Percentiles rank a stretch among this genome's conserved stretches.
phyloP scores from a whole-genome alignment of 2,113 vertebrate genomes.

The Parus major region DNA sequence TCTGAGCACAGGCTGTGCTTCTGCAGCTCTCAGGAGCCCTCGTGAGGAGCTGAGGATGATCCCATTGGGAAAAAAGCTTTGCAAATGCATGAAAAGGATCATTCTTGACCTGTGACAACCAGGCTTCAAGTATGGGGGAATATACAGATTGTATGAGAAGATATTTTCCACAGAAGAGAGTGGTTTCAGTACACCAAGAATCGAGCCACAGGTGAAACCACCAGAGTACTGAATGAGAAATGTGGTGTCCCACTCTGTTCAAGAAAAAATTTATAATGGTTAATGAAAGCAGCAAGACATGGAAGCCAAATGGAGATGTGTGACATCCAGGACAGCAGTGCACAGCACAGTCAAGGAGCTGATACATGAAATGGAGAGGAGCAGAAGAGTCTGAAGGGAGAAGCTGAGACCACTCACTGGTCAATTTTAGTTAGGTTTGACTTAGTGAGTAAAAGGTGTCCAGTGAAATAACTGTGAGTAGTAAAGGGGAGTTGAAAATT shows the following conservation, averaged over 20 bases:
- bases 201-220: not conserved
- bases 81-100: not conserved
- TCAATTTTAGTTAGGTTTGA: not conserved
- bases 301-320: not conserved
- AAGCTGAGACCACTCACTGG: not conserved
- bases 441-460: not conserved
- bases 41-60: not conserved
- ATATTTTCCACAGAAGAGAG: not conserved
- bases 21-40: not conserved
- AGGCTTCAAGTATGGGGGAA: not conserved
- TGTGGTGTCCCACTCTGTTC: accelerated
- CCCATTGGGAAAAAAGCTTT: not conserved
- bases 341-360: not conserved
- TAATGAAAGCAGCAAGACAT: not conserved
- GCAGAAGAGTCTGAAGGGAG: not conserved
- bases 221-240: not conserved
- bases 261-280: not conserved
- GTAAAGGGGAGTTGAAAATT: not conserved
- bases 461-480: not conserved
- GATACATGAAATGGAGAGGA: not conserved
- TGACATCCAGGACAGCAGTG: not conserved
- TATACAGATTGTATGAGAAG: not conserved
- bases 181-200: not conserved
- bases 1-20: not conserved
- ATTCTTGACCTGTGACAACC: not conserved